phyloP scores from a whole-genome alignment of 2,888 invertebrate genomes.

The Heliconius erato region DNA sequence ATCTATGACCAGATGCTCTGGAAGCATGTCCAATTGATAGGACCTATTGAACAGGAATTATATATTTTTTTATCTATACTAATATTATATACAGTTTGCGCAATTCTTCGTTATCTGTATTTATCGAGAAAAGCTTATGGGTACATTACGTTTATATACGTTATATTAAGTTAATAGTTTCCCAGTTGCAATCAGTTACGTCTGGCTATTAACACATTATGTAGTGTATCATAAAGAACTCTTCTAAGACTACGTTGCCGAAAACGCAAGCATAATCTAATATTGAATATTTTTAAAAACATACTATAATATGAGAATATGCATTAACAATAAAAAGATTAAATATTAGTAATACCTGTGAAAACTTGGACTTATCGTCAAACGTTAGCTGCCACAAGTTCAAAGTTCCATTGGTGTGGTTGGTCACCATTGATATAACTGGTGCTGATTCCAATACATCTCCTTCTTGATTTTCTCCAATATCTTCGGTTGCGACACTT shows the following conservation, averaged over 20 bases:
- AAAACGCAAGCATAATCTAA: background rate
- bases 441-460: conserved; percentile 88
- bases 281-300: background rate
- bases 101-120: background rate
- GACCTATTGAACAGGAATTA: conserved; percentile 81
- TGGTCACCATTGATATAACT: conserved; percentile 97
- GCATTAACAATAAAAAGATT: background rate
- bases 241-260: too few relatives aligned
- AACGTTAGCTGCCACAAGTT: conserved; percentile 99
- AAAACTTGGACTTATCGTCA: conserved; percentile 97
- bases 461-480: conserved; percentile 75
- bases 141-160: too few relatives aligned
- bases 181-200: too few relatives aligned
- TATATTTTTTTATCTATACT: background rate
- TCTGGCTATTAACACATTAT: too few relatives aligned
- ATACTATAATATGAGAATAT: background rate
- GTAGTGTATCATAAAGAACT: too few relatives aligned
- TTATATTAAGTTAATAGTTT: too few relatives aligned
- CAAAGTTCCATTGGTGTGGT: conserved; percentile 98
- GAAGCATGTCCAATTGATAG: conserved; percentile 98
- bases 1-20: conserved; percentile 99
- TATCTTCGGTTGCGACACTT: conserved; percentile 72
- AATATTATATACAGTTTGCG: background rate
- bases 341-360: conserved; percentile 85
- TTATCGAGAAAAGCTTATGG: background rate